Evolutionary conservation across 2,888 invertebrate genomes (phyloP).

Genomic region (Phanerotoma sp.): DNA sequence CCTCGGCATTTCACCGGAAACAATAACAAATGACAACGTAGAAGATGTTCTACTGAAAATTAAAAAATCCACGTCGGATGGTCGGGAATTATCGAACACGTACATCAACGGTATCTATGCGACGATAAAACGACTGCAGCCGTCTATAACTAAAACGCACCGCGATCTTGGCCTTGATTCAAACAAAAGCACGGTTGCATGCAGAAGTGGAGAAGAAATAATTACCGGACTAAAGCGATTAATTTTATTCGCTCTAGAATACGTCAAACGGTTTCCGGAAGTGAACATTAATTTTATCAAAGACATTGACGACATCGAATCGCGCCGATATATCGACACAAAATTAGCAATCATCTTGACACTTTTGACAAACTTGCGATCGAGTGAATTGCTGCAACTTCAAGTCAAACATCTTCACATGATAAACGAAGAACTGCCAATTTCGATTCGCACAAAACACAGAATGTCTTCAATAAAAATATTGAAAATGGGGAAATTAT

Average conservation of each 20-base stretch:
- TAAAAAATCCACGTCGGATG: background rate
- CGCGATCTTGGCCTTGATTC: background rate
- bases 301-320: background rate
- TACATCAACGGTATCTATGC: background rate
- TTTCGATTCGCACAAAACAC: background rate
- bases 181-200: background rate
- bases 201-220: background rate
- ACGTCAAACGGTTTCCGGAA: too few relatives aligned
- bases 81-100: background rate
- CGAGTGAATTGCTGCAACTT: background rate
- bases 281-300: background rate
- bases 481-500: background rate
- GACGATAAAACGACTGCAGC: background rate
- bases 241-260: background rate
- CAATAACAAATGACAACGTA: background rate
- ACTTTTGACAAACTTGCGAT: background rate
- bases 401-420: background rate
- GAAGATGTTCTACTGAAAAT: background rate
- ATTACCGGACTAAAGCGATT: too few relatives aligned
- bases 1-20: background rate
- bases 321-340: background rate
- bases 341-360: background rate
- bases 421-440: background rate
- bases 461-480: background rate
- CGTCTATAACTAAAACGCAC: background rate